A percentile compares a stretch with the other conserved stretches of the same genome.
Conservation (phyloP, 2,113 vertebrate genomes). For the Myrmophylax atrothorax region DNA sequence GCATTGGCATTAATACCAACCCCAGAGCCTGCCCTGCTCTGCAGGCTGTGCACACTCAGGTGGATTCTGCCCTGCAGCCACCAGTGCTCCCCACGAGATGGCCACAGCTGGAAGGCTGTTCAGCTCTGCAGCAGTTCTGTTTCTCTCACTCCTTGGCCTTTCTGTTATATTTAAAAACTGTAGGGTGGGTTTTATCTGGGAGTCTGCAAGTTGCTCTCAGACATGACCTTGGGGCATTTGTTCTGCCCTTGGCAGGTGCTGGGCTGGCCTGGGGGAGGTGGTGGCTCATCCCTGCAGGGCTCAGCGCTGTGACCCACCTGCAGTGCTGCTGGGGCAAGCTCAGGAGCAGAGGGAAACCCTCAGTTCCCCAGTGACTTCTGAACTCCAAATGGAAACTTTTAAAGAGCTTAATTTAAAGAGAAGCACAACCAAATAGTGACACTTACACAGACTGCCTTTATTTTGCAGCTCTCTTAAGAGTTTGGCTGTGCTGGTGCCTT, state of each 20-base stretch:
- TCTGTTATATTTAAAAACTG: not conserved
- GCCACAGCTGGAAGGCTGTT: not conserved
- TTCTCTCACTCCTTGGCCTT: not conserved
- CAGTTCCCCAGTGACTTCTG: not conserved
- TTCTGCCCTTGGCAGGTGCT: not conserved
- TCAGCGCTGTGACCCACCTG: not conserved
- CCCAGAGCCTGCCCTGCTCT: not conserved
- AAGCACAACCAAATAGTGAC: not conserved
- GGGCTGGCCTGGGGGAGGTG: not conserved
- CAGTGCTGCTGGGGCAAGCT: not conserved
- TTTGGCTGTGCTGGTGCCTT: not conserved
- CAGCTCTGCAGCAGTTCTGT: accelerated
- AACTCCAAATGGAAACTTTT: not conserved
- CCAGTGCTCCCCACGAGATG: not conserved
- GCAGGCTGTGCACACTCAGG: not conserved
- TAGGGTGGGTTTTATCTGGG: not conserved
- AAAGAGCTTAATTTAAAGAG: not conserved
- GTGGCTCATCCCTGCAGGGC: not conserved
- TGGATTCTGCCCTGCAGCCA: not conserved
- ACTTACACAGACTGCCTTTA: not conserved
- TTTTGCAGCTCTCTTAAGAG: slow-evolving; percentile 24
- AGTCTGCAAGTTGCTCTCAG: not conserved
- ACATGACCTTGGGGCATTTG: not conserved
- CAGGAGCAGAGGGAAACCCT: not conserved
- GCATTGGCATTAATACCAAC: not conserved